Percentiles rank a stretch among this genome's conserved stretches.
These are phyloP conservation scores for Mobula hypostoma DNA, from an alignment of 2,113 vertebrate species.

Conservation along the genomic window DNA sequence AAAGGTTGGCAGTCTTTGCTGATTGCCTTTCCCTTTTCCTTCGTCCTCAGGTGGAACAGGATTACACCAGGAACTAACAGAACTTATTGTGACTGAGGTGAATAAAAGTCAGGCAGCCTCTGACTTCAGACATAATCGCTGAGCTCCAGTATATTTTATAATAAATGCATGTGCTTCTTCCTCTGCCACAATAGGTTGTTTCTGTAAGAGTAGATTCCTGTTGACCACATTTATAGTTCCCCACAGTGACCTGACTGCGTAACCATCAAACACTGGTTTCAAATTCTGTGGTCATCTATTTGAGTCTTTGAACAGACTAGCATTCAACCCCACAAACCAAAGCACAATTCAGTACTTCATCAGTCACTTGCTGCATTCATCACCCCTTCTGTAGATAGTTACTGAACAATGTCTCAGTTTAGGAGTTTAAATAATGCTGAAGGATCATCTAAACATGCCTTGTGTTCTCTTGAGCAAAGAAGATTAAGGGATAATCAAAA, in stretches of 20 bases:
- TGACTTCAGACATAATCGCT: not conserved
- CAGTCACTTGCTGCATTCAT: not conserved
- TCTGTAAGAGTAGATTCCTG: not conserved
- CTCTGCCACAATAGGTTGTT: not conserved
- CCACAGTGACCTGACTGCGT: not conserved
- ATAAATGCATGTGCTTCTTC: not conserved
- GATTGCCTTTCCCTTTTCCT: not conserved
- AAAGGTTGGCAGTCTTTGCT: not conserved
- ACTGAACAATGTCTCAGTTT: not conserved
- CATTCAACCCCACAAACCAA: not conserved
- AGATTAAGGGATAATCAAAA: not conserved
- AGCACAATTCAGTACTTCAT: not conserved
- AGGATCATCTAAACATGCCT: not conserved
- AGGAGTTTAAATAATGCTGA: not conserved
- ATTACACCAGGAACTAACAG: not conserved
- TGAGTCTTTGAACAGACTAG: not conserved
- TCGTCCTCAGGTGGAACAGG: not conserved
- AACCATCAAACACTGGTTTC: not conserved
- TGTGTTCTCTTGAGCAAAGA: not conserved
- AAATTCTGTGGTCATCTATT: not conserved
- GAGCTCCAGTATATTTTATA: not conserved
- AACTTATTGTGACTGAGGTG: not conserved
- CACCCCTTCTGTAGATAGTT: not conserved
- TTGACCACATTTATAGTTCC: not conserved
- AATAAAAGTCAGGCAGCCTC: not conserved